Percentiles rank a stretch among this genome's conserved stretches.
Conservation (phyloP, 2,888 invertebrate species). For the Ptychoptera contaminata region DNA sequence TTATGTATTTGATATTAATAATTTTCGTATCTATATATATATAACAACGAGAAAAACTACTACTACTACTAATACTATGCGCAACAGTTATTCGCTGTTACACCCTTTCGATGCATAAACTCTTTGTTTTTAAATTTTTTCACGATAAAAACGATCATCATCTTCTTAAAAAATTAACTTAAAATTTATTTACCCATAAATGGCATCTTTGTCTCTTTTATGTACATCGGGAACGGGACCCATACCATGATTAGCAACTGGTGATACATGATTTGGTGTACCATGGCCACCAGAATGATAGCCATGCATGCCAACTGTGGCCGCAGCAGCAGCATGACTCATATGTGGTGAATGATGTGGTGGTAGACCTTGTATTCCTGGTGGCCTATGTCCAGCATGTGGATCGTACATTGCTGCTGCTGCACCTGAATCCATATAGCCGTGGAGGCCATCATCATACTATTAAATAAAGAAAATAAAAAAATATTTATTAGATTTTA, state of each 20-base stretch:
- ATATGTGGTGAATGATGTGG: slow-evolving; percentile 70
- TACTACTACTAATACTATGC: too few relatives aligned
- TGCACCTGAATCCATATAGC: slow-evolving; percentile 65
- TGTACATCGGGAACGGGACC: slow-evolving; percentile 78
- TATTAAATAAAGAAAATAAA: slow-evolving; percentile 30
- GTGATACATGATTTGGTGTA: slow-evolving; percentile 65
- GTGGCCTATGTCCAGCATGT: slow-evolving; percentile 48
- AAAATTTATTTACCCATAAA: slow-evolving; percentile 76
- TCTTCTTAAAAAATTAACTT: too few relatives aligned
- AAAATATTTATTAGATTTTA: neutral
- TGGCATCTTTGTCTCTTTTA: slow-evolving; percentile 96
- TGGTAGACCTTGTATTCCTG: slow-evolving; percentile 42
- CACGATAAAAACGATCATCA: too few relatives aligned
- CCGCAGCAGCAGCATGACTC: slow-evolving; percentile 50
- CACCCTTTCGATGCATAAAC: too few relatives aligned
- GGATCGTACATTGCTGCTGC: slow-evolving; percentile 58
- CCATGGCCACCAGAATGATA: slow-evolving; percentile 36
- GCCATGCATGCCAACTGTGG: slow-evolving; percentile 40
- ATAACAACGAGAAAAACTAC: too few relatives aligned
- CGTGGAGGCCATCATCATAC: slow-evolving; percentile 91
- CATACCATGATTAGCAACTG: slow-evolving; percentile 73
- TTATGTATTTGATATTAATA: too few relatives aligned
- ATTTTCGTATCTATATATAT: too few relatives aligned
- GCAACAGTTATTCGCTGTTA: too few relatives aligned
- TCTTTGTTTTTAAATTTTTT: too few relatives aligned